Evolutionary conservation across 92 coral and sea anemone species (phyloP).

Genomic region (Micromussa lordhowensis): DNA sequence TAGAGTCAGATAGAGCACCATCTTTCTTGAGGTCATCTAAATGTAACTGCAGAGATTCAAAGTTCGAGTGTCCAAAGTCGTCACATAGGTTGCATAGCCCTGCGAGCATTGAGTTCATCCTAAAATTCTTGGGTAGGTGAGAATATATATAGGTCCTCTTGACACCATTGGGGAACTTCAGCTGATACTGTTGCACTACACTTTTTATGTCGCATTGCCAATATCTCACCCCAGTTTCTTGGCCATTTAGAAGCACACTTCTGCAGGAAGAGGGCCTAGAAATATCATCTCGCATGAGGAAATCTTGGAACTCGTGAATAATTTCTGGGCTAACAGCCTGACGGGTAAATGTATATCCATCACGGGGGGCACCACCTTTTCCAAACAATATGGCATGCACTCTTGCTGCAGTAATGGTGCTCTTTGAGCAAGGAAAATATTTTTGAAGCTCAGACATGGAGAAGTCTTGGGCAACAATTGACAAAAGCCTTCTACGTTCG

Average conservation of each 20-base stretch:
- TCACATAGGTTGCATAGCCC: slow-evolving; percentile 52
- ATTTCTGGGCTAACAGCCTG: slow-evolving; percentile 49
- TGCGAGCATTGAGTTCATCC: slow-evolving; percentile 49
- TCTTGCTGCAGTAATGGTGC: slow-evolving; percentile 57
- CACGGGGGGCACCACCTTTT: slow-evolving; percentile 47
- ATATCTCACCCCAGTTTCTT: slow-evolving; percentile 43
- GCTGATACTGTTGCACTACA: slow-evolving; percentile 37
- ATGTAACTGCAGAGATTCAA: slow-evolving; percentile 10
- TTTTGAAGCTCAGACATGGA: slow-evolving; percentile 12
- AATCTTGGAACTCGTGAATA: slow-evolving; percentile 26
- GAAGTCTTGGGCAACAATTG: slow-evolving; percentile 52
- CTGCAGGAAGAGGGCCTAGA: slow-evolving; percentile 56
- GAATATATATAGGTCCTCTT: slow-evolving; percentile 56
- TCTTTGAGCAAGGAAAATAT: slow-evolving; percentile 21
- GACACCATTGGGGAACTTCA: slow-evolving; percentile 46
- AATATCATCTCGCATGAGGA: slow-evolving; percentile 36
- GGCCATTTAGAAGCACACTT: slow-evolving; percentile 35
- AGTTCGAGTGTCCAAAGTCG: slow-evolving; percentile 48
- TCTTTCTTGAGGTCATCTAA: slow-evolving; percentile 5
- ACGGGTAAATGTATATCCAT: slow-evolving; percentile 36
- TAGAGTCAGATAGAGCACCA: neutral
- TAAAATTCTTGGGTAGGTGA: slow-evolving; percentile 59
- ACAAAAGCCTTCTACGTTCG: slow-evolving; percentile 26
- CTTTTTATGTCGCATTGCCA: slow-evolving; percentile 42
- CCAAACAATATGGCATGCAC: slow-evolving; percentile 67